phyloP scores from a whole-genome alignment of 30 jellyfish, hydroid and myxozoan species.

The Turritopsis rubra region DNA sequence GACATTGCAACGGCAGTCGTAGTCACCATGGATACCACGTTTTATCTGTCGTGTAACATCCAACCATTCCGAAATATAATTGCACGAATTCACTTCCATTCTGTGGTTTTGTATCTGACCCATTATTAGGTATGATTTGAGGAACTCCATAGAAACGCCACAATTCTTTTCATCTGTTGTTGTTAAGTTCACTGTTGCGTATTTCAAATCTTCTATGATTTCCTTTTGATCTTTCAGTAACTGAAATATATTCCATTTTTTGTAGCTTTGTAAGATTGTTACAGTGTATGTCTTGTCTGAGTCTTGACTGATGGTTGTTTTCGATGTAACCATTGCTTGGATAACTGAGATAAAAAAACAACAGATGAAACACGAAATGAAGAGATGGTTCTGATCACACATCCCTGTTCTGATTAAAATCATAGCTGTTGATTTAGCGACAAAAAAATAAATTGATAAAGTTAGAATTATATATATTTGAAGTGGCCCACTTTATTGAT shows the following conservation, averaged over 20 bases:
- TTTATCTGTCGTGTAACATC: neutral
- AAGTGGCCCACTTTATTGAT: no score
- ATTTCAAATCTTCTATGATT: neutral
- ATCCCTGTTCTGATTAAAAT: no score
- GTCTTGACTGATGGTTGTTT: neutral
- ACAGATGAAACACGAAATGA: no score
- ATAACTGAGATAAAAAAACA: neutral
- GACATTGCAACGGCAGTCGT: conserved; percentile 7
- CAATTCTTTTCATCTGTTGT: neutral
- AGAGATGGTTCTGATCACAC: no score
- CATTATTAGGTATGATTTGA: conserved; percentile 1
- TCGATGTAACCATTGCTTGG: neutral
- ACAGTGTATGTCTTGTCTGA: neutral
- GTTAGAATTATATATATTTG: no score
- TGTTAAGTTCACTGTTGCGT: neutral
- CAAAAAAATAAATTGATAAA: no score
- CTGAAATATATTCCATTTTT: neutral
- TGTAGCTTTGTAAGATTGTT: neutral
- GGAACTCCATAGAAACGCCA: neutral
- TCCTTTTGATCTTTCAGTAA: neutral
- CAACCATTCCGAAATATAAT: neutral
- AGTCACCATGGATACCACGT: neutral
- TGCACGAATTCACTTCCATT: conserved; percentile 2
- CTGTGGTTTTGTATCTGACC: neutral
- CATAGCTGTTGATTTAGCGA: no score